phyloP scores from a whole-genome alignment of 2,113 vertebrate genomes.

The Rhea pennata region DNA sequence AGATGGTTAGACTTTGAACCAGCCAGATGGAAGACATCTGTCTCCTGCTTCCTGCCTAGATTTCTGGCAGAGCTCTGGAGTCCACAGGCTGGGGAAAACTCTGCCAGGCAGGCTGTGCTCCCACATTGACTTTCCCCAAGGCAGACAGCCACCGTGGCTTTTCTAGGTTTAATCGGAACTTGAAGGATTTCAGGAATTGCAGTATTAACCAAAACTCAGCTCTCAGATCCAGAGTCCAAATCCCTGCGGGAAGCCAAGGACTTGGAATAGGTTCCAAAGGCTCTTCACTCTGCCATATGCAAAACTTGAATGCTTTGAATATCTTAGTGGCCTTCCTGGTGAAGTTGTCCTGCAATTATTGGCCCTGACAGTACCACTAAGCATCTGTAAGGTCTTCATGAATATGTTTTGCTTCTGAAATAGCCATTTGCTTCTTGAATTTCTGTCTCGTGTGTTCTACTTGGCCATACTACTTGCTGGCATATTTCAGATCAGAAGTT shows the following conservation, averaged over 20 bases:
- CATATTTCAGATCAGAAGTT: not conserved
- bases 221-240: not conserved
- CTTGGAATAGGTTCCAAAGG: not conserved
- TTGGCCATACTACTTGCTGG: not conserved
- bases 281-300: not conserved
- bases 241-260: not conserved
- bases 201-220: not conserved
- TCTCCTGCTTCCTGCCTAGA: not conserved
- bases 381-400: not conserved
- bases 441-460: not conserved
- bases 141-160: not conserved
- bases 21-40: conserved; percentile 22
- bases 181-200: not conserved
- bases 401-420: not conserved
- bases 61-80: conserved; percentile 34
- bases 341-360: not conserved
- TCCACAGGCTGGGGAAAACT: not conserved
- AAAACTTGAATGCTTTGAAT: not conserved
- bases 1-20: conserved; percentile 33
- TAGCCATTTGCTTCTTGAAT: not conserved
- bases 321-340: not conserved
- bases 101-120: not conserved
- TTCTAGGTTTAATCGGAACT: not conserved
- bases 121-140: not conserved
- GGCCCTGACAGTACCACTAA: not conserved